Conservation (phyloP, 2,113 vertebrate species). For the Paratilapia polleni region DNA sequence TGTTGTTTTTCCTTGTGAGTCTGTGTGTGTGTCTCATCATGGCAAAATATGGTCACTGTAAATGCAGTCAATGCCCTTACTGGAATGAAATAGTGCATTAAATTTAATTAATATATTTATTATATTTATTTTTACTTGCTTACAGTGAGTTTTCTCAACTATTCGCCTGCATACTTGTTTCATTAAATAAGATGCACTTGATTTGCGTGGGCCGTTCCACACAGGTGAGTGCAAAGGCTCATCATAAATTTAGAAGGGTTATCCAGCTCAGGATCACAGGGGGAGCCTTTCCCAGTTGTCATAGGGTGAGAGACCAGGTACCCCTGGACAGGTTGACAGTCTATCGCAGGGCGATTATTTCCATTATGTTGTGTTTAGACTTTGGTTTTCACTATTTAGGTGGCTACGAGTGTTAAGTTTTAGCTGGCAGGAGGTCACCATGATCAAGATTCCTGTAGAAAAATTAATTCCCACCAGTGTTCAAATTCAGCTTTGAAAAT, state of each 20-base stretch:
- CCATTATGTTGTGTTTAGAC: neutral
- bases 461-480: too few species aligned
- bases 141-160: neutral
- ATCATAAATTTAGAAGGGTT: neutral
- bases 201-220: neutral
- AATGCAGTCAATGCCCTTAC: neutral
- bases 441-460: too few species aligned
- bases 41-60: neutral
- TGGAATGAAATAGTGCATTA: neutral
- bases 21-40: neutral
- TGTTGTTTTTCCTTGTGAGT: neutral
- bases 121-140: neutral
- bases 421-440: neutral
- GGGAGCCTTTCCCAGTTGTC: neutral
- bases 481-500: neutral
- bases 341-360: neutral
- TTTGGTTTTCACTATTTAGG: neutral
- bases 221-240: neutral
- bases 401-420: neutral
- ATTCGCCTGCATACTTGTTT: neutral
- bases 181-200: neutral
- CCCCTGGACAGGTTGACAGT: neutral
- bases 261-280: neutral
- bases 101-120: neutral
- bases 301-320: neutral